Evolutionary conservation across 2,888 invertebrate genomes (phyloP), one percentile per base, ranked within the genome.

Genomic region (Aphidius colemani): DNA sequence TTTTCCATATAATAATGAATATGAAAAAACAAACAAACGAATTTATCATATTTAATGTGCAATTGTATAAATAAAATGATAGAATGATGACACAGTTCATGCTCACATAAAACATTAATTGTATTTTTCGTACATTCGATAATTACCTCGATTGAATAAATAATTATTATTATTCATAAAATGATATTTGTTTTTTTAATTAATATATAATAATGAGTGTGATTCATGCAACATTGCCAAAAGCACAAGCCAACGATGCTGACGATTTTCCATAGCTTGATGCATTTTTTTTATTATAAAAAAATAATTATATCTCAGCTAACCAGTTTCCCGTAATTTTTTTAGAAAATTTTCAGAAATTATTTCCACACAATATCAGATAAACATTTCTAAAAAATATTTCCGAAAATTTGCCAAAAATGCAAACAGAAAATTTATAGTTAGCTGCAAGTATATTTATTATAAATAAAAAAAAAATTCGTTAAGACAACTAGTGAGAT

Each of bases 221-320:
- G 64, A 69, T 59, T 70, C 80, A 80, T 81, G 80, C 81, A 78
- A 71, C 79, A 79, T 77, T 65, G 79, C 79, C 77, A 81, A 30
- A 80, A 81, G 80, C 80, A 72, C 71, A 74, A 76, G 76, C 77
- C 72, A 69, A 67, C 60, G 51, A 45, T 55, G 59, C 57, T 45
- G 51, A 51, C 13, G 10, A 41, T 51, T 43, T 58, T 53, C 9
- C 3, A 30, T 57, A 45, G 46, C 46, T 48, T 4, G 7, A 5
- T 10, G n/a, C n/a, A n/a, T n/a, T 48, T 9, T 46, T 46, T n/a
- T n/a, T 46, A 7, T 7, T 13, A 13, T 13, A 13, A 13, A 18
- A 48, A 48, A 57, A n/a, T 44, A 40, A 45, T 39, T 51, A 49
- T 9, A n/a, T n/a, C n/a, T n/a, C n/a, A n/a, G n/a, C n/a, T n/a